Base-by-base conservation (phyloP, 2,888 invertebrate species). In the Abrostola triplasia region DNA sequence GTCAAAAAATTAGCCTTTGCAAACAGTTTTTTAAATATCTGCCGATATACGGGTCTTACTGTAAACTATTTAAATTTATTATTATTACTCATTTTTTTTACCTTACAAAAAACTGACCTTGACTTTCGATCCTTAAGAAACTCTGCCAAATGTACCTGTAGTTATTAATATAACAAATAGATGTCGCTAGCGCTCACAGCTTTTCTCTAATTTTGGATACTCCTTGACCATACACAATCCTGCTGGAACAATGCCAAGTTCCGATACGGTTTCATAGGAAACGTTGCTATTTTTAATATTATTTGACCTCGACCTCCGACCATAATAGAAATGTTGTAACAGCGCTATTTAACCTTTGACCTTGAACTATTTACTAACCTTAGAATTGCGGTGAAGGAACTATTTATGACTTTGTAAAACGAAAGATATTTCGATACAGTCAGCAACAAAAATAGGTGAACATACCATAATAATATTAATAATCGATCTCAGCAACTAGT, bases 211-310 rank as follows among this genome's bases (percentile, higher is more conserved):
- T 35, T 40, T 13, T 36, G n/a, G 6, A 37, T 58, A 41, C 24
- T 36, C 2, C 24, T 24, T 53, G 42, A 37, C 55, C 42, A 44
- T 38, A 11, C 9, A 10, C 36, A 56, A 37, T 8, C 0, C 0
- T n/a, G 4, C 48, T 9, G 5, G 49, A 11, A 44, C 0, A 5
- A 24, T 47, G 12, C 62, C 24, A 54, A 47, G 13, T 24, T 59
- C 12, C 10, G 10, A 44, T 13, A 42, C 37, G n/a, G 11, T 40
- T 57, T 5, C 1, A 47, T 9, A 36, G 7, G 36, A 68, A 57
- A 62, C 42, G 62, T 35, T 58, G 41, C 53, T 50, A 6, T 50
- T 38, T 13, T 35, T 47, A 35, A 8, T 13, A n/a, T 36, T 5
- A 13, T 48, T 51, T 55, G 10, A 42, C 35, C 35, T 50, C 51